phyloP scores from a whole-genome alignment of 1,140 invertebrate genomes.

The Samia ricini region DNA sequence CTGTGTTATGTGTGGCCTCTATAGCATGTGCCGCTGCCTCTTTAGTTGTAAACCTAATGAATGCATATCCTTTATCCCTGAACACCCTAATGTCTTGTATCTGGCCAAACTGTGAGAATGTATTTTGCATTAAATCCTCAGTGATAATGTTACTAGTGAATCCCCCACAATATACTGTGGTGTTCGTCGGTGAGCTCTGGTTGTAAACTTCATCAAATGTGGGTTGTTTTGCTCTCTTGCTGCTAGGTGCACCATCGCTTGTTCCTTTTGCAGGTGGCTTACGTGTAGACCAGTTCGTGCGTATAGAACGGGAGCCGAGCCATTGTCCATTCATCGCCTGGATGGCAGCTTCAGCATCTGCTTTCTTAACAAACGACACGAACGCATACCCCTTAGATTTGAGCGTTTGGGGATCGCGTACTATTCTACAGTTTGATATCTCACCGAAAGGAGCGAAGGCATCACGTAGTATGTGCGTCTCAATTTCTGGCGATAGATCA shows the following conservation, averaged over 20 bases:
- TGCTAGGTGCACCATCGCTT: conserved; percentile 74
- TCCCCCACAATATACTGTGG: conserved; percentile 99
- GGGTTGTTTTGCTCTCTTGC: conserved; percentile 78
- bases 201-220: conserved; percentile 92
- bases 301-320: conserved; percentile 97
- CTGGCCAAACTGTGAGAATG: conserved; percentile 94
- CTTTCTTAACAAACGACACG: conserved; percentile 99
- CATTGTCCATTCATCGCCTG: conserved; percentile 99
- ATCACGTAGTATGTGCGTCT: conserved; percentile 97
- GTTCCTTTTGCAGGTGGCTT: conserved; percentile 91
- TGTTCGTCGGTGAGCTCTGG: conserved; percentile 98
- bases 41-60: conserved; percentile 98
- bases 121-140: conserved; percentile 97
- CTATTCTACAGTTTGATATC: conserved; percentile 99
- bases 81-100: conserved; percentile 99
- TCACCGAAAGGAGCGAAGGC: conserved; percentile 99
- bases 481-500: conserved; percentile 98
- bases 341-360: conserved; percentile 98
- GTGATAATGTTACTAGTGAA: conserved; percentile 94
- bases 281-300: conserved; percentile 99
- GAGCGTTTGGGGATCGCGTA: conserved; percentile 97
- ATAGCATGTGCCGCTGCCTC: conserved; percentile 98
- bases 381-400: conserved; percentile 99
- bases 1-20: conserved; percentile 96
- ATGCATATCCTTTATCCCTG: conserved; percentile 99